Percentiles rank a stretch among this genome's conserved stretches.
Conservation (phyloP, 2,113 vertebrate species). For the Hydropotes inermis region DNA sequence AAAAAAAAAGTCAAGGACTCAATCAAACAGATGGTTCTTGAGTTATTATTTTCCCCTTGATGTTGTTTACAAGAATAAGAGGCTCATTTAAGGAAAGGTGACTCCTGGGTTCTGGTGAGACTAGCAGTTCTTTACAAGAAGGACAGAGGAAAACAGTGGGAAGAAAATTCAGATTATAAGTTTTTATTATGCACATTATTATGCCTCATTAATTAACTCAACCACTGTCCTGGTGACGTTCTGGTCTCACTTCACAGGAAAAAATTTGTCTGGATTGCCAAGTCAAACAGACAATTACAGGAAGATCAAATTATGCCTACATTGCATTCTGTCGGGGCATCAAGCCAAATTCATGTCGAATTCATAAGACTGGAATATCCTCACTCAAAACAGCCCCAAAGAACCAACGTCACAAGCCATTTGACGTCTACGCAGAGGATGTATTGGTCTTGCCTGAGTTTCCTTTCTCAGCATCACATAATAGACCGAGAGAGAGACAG, state of each 20-base stretch:
- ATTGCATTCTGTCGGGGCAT: constrained; percentile 91
- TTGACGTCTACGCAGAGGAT: constrained; percentile 96
- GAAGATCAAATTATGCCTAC: constrained; percentile 98
- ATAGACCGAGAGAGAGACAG: constrained; percentile 78
- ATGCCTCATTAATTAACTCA: constrained; percentile 88
- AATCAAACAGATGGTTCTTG: constrained; percentile 87
- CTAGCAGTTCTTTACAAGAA: constrained; percentile 75
- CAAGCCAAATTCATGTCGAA: constrained; percentile 97
- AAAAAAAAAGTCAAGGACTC: constrained; percentile 88
- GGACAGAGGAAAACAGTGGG: constrained; percentile 78
- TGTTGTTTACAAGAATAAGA: constrained; percentile 82
- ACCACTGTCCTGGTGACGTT: constrained; percentile 85
- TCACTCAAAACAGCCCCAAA: constrained; percentile 90
- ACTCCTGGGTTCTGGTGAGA: constrained; percentile 82
- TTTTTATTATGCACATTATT: constrained; percentile 89
- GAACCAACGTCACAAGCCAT: constrained; percentile 91
- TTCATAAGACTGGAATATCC: constrained; percentile 94
- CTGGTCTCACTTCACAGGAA: constrained; percentile 86
- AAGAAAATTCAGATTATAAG: constrained; percentile 82
- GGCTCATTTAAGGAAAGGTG: constrained; percentile 79
- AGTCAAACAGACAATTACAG: constrained; percentile 97
- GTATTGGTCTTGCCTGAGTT: constrained; percentile 92
- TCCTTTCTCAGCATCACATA: constrained; percentile 98
- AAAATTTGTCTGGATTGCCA: constrained; percentile 88
- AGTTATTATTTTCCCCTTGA: constrained; percentile 78